phyloP scores from a whole-genome alignment of 2,888 invertebrate genomes.

The Tribolium freemani region DNA sequence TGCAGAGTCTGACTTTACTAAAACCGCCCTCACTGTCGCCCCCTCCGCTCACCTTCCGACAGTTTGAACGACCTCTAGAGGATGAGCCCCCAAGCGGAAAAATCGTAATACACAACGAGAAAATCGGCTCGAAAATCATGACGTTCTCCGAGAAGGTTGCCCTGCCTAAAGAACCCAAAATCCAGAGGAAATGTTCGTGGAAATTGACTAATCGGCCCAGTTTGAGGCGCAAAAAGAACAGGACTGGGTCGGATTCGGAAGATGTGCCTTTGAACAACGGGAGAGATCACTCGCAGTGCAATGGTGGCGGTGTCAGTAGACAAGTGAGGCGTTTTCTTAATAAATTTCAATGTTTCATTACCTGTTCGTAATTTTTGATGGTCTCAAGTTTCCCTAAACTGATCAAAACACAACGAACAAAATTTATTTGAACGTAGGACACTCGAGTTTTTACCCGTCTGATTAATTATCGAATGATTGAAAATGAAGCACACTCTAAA shows the following conservation, averaged over 20 bases:
- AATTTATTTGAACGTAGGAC: no score
- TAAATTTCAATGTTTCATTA: no score
- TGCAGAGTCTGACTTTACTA: constrained; percentile 72
- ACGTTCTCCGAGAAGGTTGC: constrained; percentile 66
- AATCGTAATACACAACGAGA: constrained; percentile 67
- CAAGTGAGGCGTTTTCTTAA: constrained; percentile 61
- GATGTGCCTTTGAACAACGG: constrained; percentile 79
- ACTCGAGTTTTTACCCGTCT: no score
- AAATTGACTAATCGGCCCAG: constrained; percentile 79
- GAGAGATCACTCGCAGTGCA: constrained; percentile 82
- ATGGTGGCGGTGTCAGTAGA: constrained; percentile 70
- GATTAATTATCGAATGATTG: no score
- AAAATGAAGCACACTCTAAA: no score
- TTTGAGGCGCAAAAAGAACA: constrained; percentile 76
- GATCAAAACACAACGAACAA: no score
- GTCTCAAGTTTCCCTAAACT: no score
- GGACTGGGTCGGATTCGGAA: constrained; percentile 74
- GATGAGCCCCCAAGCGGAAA: constrained; percentile 58
- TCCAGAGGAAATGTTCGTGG: constrained; percentile 82
- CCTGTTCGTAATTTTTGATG: no score
- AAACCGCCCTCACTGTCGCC: constrained; percentile 73
- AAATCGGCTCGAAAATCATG: constrained; percentile 65
- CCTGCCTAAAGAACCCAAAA: constrained; percentile 58
- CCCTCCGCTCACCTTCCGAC: constrained; percentile 64
- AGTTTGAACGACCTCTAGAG: constrained; percentile 62